Evolutionary conservation across 1,140 invertebrate genomes (phyloP), one percentile per base, ranked within the genome.

Genomic region (Drosophila kepulauana): DNA sequence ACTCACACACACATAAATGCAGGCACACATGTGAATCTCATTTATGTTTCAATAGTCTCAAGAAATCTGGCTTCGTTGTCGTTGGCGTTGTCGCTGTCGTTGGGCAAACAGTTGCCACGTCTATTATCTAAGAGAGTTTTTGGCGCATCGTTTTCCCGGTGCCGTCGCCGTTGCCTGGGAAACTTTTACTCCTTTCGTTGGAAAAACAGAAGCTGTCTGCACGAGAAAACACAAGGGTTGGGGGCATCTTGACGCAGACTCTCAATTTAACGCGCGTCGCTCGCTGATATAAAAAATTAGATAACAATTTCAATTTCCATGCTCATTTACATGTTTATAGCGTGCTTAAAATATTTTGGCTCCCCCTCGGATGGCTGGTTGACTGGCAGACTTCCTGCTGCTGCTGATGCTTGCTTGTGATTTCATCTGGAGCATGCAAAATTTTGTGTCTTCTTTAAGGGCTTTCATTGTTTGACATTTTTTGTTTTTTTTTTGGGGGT

Each of bases 291-390:
- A 86, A 89, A 88, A 89, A 86, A 90, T 89, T 89, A 89, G 89
- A 91, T 91, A 91, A 91, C 81, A 91, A 89, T 91, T 91, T 91
- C 89, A 91, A 91, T 91, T 91, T 91, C 89, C 89, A 89, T 81
- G 78, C 89, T 91, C 85, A 91, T 91, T 91, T 91, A 91, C 89
- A 91, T 91, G 81, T 86, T 89, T 89, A 91, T 91, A 86, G 85
- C 81, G 82, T 85, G 85, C 86, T 89, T 89, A 89, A 88, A 88
- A 89, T 89, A 89, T 89, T 81, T 85, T 72, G 15, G 30, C 41
- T 45, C 15, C 64, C 45, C 59, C 43, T 16, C 48, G 56, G 13
- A 41, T 59, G 48, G 52, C n/a, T n/a, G 46, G n/a, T 63, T 63
- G 66, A 63, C 65, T 87, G 35, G 35, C 35, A 38, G 35, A 63